Conservation (phyloP, 2,797 vertebrate species). For the Gouania willdenowi region DNA sequence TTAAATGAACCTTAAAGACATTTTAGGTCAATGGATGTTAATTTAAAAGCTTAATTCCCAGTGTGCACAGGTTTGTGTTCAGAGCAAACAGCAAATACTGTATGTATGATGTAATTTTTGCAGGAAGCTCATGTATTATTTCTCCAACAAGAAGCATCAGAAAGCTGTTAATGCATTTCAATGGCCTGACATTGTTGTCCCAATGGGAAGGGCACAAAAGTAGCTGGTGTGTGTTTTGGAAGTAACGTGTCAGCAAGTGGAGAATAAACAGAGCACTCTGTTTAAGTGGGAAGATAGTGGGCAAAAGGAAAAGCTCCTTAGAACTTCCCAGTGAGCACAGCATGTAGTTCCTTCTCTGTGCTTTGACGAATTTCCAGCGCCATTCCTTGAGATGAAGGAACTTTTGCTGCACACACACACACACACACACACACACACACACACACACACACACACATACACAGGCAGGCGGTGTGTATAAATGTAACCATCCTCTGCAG, state of each 20-base stretch:
- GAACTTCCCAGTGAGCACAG: slow-evolving; percentile 6
- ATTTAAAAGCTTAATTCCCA: neutral
- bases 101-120: slow-evolving; percentile 10
- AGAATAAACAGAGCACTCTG: neutral
- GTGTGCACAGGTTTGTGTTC: neutral
- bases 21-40: neutral
- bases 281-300: neutral
- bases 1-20: neutral
- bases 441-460: neutral
- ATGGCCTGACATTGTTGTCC: slow-evolving; percentile 25
- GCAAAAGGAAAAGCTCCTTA: slow-evolving; percentile 18
- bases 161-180: slow-evolving; percentile 27
- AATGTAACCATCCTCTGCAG: too few relatives aligned
- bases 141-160: slow-evolving; percentile 16
- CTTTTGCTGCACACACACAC: neutral
- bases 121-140: slow-evolving; percentile 23
- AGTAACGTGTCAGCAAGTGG: slow-evolving; percentile 5
- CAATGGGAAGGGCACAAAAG: slow-evolving; percentile 7
- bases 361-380: slow-evolving; percentile 5
- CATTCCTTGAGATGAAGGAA: slow-evolving; percentile 6
- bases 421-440: neutral
- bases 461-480: too few relatives aligned
- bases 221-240: slow-evolving; percentile 12
- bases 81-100: neutral
- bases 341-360: neutral